phyloP scores from a whole-genome alignment of 2,888 invertebrate species.

The Drosophila suboccidentalis region DNA sequence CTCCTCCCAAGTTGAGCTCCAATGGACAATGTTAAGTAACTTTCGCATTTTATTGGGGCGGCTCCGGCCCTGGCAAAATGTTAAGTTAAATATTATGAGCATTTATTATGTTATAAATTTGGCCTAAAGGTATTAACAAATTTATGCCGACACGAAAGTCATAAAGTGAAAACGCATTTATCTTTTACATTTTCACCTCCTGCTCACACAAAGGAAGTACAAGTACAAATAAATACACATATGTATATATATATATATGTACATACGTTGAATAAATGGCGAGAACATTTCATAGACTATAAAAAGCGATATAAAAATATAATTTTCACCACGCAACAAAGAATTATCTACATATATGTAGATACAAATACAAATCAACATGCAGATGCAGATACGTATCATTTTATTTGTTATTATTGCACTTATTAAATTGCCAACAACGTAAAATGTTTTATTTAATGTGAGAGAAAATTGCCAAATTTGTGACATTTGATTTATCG shows the following conservation, averaged over 20 bases:
- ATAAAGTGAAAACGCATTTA: slow-evolving; percentile 82
- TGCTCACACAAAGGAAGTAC: slow-evolving; percentile 11
- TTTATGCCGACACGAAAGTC: slow-evolving; percentile 82
- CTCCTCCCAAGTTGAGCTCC: slow-evolving; percentile 3
- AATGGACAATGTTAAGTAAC: slow-evolving; percentile 74
- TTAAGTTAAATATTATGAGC: slow-evolving; percentile 82
- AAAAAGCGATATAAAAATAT: slow-evolving; percentile 61
- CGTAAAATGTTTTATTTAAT: slow-evolving; percentile 51
- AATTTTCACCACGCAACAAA: slow-evolving; percentile 67
- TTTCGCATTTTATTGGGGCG: slow-evolving; percentile 76
- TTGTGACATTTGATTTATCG: slow-evolving; percentile 32
- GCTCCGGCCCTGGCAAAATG: slow-evolving; percentile 66
- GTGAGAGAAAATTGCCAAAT: slow-evolving; percentile 40
- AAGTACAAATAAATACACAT: slow-evolving; percentile 18
- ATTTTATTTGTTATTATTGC: slow-evolving; percentile 11
- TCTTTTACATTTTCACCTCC: slow-evolving; percentile 63
- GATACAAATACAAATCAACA: slow-evolving; percentile 8
- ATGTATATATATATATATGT: slow-evolving; percentile 5
- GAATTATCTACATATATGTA: slow-evolving; percentile 37
- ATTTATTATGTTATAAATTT: slow-evolving; percentile 84
- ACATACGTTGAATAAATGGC: slow-evolving; percentile 66
- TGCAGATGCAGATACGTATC: slow-evolving; percentile 25
- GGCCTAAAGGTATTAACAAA: slow-evolving; percentile 82
- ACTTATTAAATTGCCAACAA: slow-evolving; percentile 51
- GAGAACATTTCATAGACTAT: slow-evolving; percentile 75